These are phyloP conservation scores for Crotophaga sulcirostris DNA, from an alignment of 2,113 vertebrate genomes.

Conservation along the genomic window DNA sequence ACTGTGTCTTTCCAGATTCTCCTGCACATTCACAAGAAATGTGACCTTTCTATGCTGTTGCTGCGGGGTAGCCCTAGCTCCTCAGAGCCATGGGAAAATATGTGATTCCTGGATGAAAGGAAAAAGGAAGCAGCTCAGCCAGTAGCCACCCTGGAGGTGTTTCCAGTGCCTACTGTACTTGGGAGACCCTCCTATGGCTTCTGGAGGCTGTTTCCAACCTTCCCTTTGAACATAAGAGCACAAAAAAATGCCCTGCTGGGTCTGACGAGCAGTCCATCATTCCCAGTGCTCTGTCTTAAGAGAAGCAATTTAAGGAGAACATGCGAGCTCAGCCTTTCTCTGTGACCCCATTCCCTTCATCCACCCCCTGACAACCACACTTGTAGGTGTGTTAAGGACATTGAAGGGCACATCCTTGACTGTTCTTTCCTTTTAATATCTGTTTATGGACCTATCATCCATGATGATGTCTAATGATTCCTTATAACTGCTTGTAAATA, in stretches of 20 bases:
- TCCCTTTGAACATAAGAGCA: neutral
- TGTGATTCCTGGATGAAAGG: neutral
- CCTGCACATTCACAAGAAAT: neutral
- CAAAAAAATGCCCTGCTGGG: neutral
- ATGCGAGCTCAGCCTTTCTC: neutral
- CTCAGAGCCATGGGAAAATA: neutral
- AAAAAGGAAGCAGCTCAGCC: neutral
- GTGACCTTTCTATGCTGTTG: neutral
- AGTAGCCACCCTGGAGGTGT: conserved; percentile 2
- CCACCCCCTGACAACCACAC: neutral
- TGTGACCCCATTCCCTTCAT: neutral
- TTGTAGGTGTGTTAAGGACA: neutral
- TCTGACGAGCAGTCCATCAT: rapidly evolving
- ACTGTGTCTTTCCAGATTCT: neutral
- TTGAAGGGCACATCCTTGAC: neutral
- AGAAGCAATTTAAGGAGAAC: neutral
- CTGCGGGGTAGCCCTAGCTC: neutral
- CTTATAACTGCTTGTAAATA: neutral
- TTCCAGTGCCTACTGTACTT: neutral
- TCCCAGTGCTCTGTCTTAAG: neutral
- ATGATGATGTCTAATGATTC: neutral
- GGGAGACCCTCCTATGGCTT: neutral
- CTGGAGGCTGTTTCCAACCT: neutral
- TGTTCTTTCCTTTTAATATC: neutral
- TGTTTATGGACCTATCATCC: neutral